Evolutionary conservation across 2,113 vertebrate species (phyloP).

Genomic region (Gopherus evgoodei): DNA sequence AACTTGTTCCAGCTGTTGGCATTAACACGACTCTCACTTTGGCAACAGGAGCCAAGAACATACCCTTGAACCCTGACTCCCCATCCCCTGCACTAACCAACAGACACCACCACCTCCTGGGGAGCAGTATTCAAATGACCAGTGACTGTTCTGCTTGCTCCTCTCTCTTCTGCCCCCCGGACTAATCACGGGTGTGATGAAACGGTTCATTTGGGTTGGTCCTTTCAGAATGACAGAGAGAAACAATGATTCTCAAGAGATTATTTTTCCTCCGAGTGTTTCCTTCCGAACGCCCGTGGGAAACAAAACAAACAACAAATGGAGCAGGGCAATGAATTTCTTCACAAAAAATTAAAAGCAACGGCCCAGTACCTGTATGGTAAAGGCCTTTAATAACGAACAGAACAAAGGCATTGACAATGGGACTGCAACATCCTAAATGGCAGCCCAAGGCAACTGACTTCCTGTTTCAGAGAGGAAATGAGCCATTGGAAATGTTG

Average conservation of each 20-base stretch:
- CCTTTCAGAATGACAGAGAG: not conserved
- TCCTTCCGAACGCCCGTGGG: slow-evolving; percentile 44
- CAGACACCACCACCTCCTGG: not conserved
- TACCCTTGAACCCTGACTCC: not conserved
- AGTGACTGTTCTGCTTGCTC: not conserved
- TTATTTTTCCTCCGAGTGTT: slow-evolving; percentile 26
- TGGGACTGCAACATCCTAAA: slow-evolving; percentile 11
- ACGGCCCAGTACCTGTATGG: slow-evolving; percentile 7
- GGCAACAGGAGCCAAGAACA: not conserved
- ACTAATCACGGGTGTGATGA: not conserved
- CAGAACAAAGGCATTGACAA: slow-evolving; percentile 13
- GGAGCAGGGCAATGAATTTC: not conserved
- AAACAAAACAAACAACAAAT: slow-evolving; percentile 28
- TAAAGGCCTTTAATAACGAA: slow-evolving; percentile 9
- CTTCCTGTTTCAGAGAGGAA: not conserved
- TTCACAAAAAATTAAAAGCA: not conserved
- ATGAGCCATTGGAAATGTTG: not conserved
- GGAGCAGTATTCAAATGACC: not conserved
- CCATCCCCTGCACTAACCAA: not conserved
- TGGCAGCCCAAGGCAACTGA: not conserved
- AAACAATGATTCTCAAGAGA: not conserved
- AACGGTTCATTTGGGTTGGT: not conserved
- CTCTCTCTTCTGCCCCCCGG: too few relatives aligned
- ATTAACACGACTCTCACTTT: not conserved
- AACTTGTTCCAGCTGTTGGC: not conserved